phyloP scores from a whole-genome alignment of 2,113 vertebrate genomes.

The Narcine bancroftii region DNA sequence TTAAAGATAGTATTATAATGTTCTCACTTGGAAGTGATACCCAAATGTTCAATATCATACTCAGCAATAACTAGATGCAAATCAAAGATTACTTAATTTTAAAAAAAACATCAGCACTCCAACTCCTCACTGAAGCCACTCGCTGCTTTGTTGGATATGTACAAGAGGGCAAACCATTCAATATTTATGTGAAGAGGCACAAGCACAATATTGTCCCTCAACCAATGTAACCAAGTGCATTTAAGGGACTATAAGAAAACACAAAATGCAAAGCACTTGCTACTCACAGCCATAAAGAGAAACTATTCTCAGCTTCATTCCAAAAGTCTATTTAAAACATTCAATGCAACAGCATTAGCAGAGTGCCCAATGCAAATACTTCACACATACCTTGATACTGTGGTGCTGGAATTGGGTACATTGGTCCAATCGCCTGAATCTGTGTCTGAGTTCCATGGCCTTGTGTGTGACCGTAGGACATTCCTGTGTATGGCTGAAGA shows the following conservation, averaged over 20 bases:
- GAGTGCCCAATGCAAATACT: not conserved
- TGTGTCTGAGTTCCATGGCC: slow-evolving; percentile 59
- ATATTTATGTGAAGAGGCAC: not conserved
- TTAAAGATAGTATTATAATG: not conserved
- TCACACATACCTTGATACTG: slow-evolving; percentile 72
- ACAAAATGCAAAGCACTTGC: not conserved
- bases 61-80: not conserved
- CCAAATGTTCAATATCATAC: not conserved
- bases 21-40: not conserved
- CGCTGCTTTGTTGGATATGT: not conserved
- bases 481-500: slow-evolving; percentile 62
- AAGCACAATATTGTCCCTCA: not conserved
- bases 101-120: not conserved
- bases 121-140: not conserved
- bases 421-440: slow-evolving; percentile 68
- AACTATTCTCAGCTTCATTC: not conserved
- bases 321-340: not conserved
- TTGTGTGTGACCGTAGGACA: slow-evolving; percentile 59
- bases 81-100: not conserved
- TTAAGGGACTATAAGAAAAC: not conserved
- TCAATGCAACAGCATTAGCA: not conserved
- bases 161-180: not conserved
- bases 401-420: slow-evolving; percentile 65
- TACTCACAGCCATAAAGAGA: not conserved
- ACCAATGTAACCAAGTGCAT: not conserved